Base-by-base conservation (phyloP, 2,888 invertebrate species). In the Sesia bembeciformis region DNA sequence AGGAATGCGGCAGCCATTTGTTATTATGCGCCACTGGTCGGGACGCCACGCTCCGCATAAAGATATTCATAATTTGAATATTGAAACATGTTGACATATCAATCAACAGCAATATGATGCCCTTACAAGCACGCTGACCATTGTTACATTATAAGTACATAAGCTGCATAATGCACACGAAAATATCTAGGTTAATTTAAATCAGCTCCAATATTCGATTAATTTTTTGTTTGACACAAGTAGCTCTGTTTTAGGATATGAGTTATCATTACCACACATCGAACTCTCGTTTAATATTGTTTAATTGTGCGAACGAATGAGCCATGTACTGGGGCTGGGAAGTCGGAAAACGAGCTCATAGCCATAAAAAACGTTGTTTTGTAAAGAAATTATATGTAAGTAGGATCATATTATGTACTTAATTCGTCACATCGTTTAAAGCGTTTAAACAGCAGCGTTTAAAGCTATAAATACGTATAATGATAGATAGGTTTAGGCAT, bases 1-100 rank as follows among this genome's bases (percentile, higher is more conserved):
- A 67, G 81, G 87, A 86, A 88, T 87, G 87, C 87, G 87, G 84
- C 69, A 85, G 81, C 70, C 75, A 74, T 76, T 78, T 75, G 73
- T 78, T 76, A 78, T 77, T 71, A 77, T 75, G 77, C 76, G 69
- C 65, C 8, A 23, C 23, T 40, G 52, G 6, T 8, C 73, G 68
- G 66, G 70, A 72, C 39, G 69, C 62, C 82, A 74, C 70, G 76
- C 60, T 61, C 72, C 66, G 82, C 78, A 86, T 83, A 81, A 76
- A 75, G 71, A 71, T 71, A 71, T 68, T 64, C 66, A 64, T 68
- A 83, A 23, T 84, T 84, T 80, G 78, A 83, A 85, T 85, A 77
- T 77, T 76, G 70, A 81, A 76, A 70, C 72, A 70, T 64, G 66
- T 67, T 68, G 69, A 75, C 70, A 71, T 75, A 71, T 76, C 75